These are phyloP conservation scores for Idaea aversata DNA, from an alignment of 2,888 invertebrate genomes.

Conservation along the genomic window DNA sequence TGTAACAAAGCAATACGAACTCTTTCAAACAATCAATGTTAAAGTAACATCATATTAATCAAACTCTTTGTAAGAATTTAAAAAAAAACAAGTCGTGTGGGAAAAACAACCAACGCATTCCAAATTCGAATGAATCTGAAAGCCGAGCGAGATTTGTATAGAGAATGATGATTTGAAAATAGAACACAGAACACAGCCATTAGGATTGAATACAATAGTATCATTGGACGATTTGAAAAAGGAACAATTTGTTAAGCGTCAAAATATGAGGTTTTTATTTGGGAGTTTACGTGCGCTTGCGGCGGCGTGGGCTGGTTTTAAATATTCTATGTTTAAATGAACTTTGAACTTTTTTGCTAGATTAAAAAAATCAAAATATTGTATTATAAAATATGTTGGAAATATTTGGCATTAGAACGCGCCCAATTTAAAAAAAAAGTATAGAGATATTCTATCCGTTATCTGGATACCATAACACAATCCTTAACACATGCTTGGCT, in stretches of 20 bases:
- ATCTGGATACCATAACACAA: no score
- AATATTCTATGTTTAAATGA: not conserved
- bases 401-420: no score
- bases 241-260: slow-evolving; percentile 81
- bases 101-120: slow-evolving; percentile 76
- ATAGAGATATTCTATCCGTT: no score
- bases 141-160: slow-evolving; percentile 76
- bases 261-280: slow-evolving; percentile 77
- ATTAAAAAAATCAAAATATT: not conserved
- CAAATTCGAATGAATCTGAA: slow-evolving; percentile 79
- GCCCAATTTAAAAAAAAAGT: no score
- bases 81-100: slow-evolving; percentile 66
- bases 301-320: not conserved
- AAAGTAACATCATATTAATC: slow-evolving; percentile 73
- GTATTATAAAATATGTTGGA: no score
- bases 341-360: not conserved
- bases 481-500: no score
- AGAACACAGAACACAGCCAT: slow-evolving; percentile 67
- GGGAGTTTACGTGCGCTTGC: slow-evolving; percentile 27
- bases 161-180: slow-evolving; percentile 80
- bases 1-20: slow-evolving; percentile 26
- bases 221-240: slow-evolving; percentile 81
- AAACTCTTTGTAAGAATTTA: slow-evolving; percentile 73
- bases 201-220: slow-evolving; percentile 78
- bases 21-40: slow-evolving; percentile 49